These are phyloP conservation scores for Oreochromis tanganicae DNA, from an alignment of 2,113 vertebrate species.

Conservation along the genomic window DNA sequence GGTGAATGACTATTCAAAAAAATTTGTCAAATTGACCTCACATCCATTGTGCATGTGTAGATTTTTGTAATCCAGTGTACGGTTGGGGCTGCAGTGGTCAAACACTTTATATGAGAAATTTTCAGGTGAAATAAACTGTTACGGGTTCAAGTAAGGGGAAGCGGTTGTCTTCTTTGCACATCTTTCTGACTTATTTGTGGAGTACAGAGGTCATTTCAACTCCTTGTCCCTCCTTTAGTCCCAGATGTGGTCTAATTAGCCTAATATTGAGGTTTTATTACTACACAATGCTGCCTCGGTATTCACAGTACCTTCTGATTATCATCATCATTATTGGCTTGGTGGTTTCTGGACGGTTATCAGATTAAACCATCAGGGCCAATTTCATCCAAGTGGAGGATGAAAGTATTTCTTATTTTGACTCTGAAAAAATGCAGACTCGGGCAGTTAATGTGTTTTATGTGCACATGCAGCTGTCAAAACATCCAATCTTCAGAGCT, in stretches of 20 bases:
- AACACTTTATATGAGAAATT: not conserved
- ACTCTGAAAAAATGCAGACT: not conserved
- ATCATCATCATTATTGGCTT: not conserved
- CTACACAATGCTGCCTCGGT: not conserved
- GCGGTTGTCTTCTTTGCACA: not conserved
- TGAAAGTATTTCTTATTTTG: not conserved
- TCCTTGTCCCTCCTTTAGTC: not conserved
- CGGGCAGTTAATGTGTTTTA: not conserved
- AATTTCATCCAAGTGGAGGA: not conserved
- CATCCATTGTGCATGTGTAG: not conserved
- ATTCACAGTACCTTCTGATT: not conserved
- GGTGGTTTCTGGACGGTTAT: not conserved
- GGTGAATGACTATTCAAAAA: not conserved
- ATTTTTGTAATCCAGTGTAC: not conserved
- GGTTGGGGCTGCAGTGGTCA: not conserved
- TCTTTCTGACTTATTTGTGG: not conserved
- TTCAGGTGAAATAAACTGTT: not conserved
- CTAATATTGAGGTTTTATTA: not conserved
- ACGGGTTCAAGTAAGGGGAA: not conserved
- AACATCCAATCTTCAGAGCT: not conserved
- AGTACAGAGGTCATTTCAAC: not conserved
- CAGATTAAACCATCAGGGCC: constrained; percentile 16
- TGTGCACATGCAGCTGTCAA: not conserved
- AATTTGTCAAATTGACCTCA: not conserved
- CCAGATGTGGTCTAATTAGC: not conserved